Percentiles rank a stretch among this genome's conserved stretches.
These are phyloP conservation scores for Metopia argyrocephala DNA, from an alignment of 2,888 invertebrate species.

Conservation along the genomic window DNA sequence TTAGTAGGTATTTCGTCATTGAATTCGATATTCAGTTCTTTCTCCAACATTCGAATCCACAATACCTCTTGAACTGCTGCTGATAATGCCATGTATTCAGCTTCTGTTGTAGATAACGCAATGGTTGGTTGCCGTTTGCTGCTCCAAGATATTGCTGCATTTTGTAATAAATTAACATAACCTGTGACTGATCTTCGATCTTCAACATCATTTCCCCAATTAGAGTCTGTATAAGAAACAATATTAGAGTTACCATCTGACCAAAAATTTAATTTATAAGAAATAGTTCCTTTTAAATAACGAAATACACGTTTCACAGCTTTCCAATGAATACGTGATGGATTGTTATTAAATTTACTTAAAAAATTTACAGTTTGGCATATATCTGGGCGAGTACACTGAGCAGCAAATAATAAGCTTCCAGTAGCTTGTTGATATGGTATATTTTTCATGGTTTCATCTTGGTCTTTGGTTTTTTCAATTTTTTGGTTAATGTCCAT, in stretches of 20 bases:
- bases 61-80: conserved; percentile 15
- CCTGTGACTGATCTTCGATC: conserved; percentile 18
- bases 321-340: conserved; percentile 47
- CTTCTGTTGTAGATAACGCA: conserved; percentile 8
- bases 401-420: conserved; percentile 54
- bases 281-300: conserved; percentile 18
- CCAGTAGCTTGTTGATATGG: conserved; percentile 54
- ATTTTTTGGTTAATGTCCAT: conserved; percentile 51
- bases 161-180: neutral
- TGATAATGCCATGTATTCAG: conserved; percentile 12
- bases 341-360: conserved; percentile 52
- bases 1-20: neutral
- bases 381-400: conserved; percentile 54
- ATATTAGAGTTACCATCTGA: conserved; percentile 77
- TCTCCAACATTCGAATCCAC: neutral
- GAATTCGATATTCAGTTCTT: conserved; percentile 1
- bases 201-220: conserved; percentile 46
- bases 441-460: conserved; percentile 17
- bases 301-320: conserved; percentile 53
- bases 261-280: conserved; percentile 5
- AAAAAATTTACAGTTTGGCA: conserved; percentile 51
- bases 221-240: conserved; percentile 64
- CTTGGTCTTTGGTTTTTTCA: conserved; percentile 14
- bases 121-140: neutral
- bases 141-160: neutral